Percentiles rank a stretch among this genome's conserved stretches.
Conservation (phyloP, 2,888 invertebrate species). For the Luperina testacea region DNA sequence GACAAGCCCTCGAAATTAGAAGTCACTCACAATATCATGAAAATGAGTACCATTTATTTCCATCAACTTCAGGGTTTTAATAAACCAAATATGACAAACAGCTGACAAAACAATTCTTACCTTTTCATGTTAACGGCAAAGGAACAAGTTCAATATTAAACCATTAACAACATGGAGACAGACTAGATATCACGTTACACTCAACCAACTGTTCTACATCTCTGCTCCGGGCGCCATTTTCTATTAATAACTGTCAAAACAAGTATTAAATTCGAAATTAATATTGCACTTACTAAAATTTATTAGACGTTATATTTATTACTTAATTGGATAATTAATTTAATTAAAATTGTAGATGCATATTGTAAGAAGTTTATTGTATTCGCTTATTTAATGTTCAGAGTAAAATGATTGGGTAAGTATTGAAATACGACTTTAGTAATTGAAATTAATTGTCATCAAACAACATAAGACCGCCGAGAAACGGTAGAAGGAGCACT, state of each 20-base stretch:
- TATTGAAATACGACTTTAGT: neutral
- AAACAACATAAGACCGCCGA: neutral
- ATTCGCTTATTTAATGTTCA: neutral
- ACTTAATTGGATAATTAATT: slow-evolving; percentile 39
- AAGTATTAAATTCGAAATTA: slow-evolving; percentile 49
- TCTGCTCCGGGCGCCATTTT: slow-evolving; percentile 46
- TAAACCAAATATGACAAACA: slow-evolving; percentile 2
- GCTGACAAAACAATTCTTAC: slow-evolving; percentile 23
- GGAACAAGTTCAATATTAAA: slow-evolving; percentile 41
- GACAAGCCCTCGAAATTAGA: too few relatives aligned
- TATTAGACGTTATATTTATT: slow-evolving; percentile 38
- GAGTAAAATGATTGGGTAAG: slow-evolving; percentile 4
- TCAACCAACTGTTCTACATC: slow-evolving; percentile 53
- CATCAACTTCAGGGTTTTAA: neutral
- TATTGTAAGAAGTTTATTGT: slow-evolving; percentile 19
- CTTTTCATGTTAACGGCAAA: slow-evolving; percentile 7
- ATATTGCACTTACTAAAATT: slow-evolving; percentile 45
- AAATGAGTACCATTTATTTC: neutral
- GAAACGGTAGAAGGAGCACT: too few relatives aligned
- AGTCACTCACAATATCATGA: neutral
- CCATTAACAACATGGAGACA: slow-evolving; percentile 36
- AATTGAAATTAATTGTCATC: neutral
- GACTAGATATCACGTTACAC: slow-evolving; percentile 50
- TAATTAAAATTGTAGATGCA: slow-evolving; percentile 10
- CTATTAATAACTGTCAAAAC: slow-evolving; percentile 57